These are phyloP conservation scores for Punctoribates punctum DNA, from an alignment of 2,888 invertebrate species.

Conservation along the genomic window DNA sequence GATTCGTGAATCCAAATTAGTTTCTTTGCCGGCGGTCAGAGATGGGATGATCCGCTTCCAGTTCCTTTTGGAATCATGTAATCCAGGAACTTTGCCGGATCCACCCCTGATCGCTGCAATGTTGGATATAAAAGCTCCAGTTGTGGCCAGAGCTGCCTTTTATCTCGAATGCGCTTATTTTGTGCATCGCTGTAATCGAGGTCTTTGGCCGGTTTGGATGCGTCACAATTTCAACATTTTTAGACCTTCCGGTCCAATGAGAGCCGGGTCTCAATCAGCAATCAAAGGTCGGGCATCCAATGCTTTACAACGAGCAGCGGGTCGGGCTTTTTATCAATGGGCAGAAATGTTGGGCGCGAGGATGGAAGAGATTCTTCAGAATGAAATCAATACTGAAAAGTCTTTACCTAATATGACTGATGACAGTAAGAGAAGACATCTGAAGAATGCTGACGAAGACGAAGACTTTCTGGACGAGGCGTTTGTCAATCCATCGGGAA, in stretches of 20 bases:
- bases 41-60: slow-evolving; percentile 86
- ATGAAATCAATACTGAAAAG: slow-evolving; percentile 60
- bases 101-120: slow-evolving; percentile 89
- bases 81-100: slow-evolving; percentile 94
- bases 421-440: slow-evolving; percentile 31
- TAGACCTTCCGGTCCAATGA: slow-evolving; percentile 62
- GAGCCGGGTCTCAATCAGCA: slow-evolving; percentile 34
- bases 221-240: slow-evolving; percentile 75
- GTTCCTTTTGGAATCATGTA: slow-evolving; percentile 88
- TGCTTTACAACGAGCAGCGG: slow-evolving; percentile 69
- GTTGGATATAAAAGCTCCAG: slow-evolving; percentile 89
- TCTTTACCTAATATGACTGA: slow-evolving; percentile 27
- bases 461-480: slow-evolving; percentile 97
- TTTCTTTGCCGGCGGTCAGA: slow-evolving; percentile 66
- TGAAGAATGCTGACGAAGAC: slow-evolving; percentile 52
- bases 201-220: slow-evolving; percentile 98
- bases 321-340: slow-evolving; percentile 96
- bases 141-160: slow-evolving; percentile 85
- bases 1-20: slow-evolving; percentile 77
- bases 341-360: slow-evolving; percentile 85
- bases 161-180: slow-evolving; percentile 92
- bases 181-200: slow-evolving; percentile 95
- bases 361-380: slow-evolving; percentile 80
- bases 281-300: slow-evolving; percentile 41
- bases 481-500: slow-evolving; percentile 67